Evolutionary conservation across 2,797 vertebrate genomes (phyloP).

Genomic region (Nyctalus aviator): DNA sequence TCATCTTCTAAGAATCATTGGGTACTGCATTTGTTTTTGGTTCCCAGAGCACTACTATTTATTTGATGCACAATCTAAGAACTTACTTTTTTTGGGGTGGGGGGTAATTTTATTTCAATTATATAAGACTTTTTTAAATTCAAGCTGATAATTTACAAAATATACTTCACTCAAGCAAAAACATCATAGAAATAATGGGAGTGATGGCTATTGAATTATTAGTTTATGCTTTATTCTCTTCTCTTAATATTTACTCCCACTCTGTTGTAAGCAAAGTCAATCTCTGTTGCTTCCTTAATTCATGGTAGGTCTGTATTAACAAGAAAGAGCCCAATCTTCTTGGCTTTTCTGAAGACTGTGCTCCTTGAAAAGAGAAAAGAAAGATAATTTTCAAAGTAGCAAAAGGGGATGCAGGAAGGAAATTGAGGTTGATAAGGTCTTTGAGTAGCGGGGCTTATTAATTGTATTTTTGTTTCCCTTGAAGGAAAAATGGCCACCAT

Average conservation of each 20-base stretch:
- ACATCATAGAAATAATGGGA: background rate
- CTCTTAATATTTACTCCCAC: slow-evolving; percentile 21
- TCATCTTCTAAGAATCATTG: background rate
- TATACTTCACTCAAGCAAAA: background rate
- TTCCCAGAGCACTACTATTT: slow-evolving; percentile 43
- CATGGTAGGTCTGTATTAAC: background rate
- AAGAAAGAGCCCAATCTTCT: background rate
- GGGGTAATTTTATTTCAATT: background rate
- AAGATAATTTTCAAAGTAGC: slow-evolving; percentile 37
- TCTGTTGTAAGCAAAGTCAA: background rate
- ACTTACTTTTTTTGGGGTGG: background rate
- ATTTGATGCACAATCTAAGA: background rate
- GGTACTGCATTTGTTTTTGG: slow-evolving; percentile 19
- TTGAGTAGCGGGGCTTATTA: background rate
- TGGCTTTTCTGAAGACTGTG: background rate
- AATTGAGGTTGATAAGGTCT: background rate
- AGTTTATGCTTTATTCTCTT: slow-evolving; percentile 27
- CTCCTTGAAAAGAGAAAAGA: slow-evolving; percentile 6
- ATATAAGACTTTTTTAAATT: slow-evolving; percentile 8
- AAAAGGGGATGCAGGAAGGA: background rate
- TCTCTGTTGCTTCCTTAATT: background rate
- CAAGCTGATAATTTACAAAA: background rate
- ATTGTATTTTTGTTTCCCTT: background rate
- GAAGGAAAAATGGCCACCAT: background rate
- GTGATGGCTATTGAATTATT: background rate